Base-by-base conservation (phyloP, 2,113 vertebrate species). In the Ictalurus punctatus region DNA sequence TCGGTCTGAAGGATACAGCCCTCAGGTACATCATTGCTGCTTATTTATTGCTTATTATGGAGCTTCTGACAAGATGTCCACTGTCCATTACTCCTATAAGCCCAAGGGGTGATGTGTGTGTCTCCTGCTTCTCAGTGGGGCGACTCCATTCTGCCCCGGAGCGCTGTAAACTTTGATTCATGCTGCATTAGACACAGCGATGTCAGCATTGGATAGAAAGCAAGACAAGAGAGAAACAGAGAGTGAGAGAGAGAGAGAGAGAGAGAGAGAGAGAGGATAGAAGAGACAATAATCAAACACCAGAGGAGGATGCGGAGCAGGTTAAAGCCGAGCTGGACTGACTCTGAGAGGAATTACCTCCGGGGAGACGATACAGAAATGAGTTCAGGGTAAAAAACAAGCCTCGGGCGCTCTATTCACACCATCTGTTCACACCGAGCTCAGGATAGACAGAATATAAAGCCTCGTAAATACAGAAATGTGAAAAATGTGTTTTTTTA, bases 121-220 rank as follows among this genome's bases (percentile, higher is more conserved):
- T 90, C 76, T 90, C 85, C 88, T 76, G 52, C 52, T 56, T 87
- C 87, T 76, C 85, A 86, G 58, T 90, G 74, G 87, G 87, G 80
- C 34, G 56, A 54, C 67, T 88, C 52, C 80, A 48, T 84, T n/a
- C 48, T 79, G 71, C 59, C 79, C 79, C 40, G 34, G 83, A 88
- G 88, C 86, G 54, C 73, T 58, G 56, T 88, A 86, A 88, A 85
- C 71, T 90, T 63, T 80, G 89, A 90, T 87, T 88, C 91, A 88
- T 90, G 80, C 59, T 89, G 88, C 86, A 89, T 90, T 90, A 89
- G 78, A 88, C 89, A 84, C 80, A 86, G 65, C n/a, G 17, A 74
- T 80, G 90, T 90, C 85, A 79, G 61, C 82, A 87, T 40, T 54
- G 52, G 34, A 84, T 86, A 84, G 79, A 89, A 84, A 76, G 25